Conservation (phyloP, 2,797 vertebrate genomes). For the Falco berigora region DNA sequence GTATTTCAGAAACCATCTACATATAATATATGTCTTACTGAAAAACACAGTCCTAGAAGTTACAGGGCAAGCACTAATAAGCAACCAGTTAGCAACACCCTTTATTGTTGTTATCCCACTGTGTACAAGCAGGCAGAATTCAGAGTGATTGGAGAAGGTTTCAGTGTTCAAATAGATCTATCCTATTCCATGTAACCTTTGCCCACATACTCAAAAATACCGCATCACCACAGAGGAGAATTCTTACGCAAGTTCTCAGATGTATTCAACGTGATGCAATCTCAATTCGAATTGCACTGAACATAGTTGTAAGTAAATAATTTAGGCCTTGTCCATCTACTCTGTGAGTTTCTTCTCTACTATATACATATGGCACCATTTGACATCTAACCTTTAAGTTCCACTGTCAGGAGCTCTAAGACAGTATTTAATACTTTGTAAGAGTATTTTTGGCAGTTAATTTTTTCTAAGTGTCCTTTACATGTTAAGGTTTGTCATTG, state of each 20-base stretch:
- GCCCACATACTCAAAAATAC: neutral
- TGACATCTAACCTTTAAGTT: neutral
- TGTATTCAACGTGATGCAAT: neutral
- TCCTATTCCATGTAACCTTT: accelerated
- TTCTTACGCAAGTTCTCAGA: neutral
- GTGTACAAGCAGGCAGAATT: neutral
- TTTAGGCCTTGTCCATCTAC: neutral
- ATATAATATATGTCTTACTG: neutral
- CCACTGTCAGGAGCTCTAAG: neutral
- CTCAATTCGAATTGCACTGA: neutral
- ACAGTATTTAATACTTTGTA: neutral
- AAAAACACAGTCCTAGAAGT: neutral
- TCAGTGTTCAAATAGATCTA: neutral
- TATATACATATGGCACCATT: neutral
- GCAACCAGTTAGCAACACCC: neutral
- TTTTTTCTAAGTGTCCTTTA: neutral
- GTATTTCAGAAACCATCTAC: neutral
- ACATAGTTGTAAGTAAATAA: neutral
- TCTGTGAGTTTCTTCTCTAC: neutral
- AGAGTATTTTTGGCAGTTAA: neutral
- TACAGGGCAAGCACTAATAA: neutral
- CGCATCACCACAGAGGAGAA: neutral
- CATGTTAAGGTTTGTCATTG: neutral
- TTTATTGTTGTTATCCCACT: too few relatives aligned
- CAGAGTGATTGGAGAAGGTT: neutral